Evolutionary conservation across 2,797 vertebrate species (phyloP).

Genomic region (Cuculus canorus): DNA sequence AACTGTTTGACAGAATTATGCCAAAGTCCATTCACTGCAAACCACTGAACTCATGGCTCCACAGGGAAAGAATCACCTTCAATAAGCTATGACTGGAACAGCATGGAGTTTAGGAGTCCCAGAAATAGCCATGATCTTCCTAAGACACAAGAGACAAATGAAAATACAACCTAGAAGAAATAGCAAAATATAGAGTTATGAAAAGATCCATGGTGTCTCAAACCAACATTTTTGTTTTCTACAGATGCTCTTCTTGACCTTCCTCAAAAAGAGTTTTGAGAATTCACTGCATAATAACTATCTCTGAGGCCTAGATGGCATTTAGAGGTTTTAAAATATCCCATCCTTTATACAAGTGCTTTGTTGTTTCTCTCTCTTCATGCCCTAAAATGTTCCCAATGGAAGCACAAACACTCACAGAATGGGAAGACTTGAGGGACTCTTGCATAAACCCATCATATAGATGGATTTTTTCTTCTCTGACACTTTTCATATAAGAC

Average conservation of each 20-base stretch:
- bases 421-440: not conserved
- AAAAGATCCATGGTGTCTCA: not conserved
- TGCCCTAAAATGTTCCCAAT: not conserved
- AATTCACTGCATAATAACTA: not conserved
- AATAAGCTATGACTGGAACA: not conserved
- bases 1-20: not conserved
- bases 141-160: not conserved
- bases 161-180: not conserved
- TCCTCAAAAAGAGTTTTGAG: not conserved
- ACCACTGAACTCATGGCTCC: not conserved
- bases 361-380: not conserved
- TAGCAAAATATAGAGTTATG: not conserved
- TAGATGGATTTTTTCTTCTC: not conserved
- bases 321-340: constrained; percentile 20
- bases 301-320: not conserved
- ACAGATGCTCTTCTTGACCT: not conserved
- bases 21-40: not conserved
- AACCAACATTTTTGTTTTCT: not conserved
- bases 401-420: not conserved
- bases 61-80: not conserved
- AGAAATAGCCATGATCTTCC: not conserved
- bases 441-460: not conserved
- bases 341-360: not conserved
- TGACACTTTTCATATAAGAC: not conserved
- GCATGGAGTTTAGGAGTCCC: not conserved